Conservation (phyloP, 2,797 vertebrate species). For the Melopsittacus undulatus region DNA sequence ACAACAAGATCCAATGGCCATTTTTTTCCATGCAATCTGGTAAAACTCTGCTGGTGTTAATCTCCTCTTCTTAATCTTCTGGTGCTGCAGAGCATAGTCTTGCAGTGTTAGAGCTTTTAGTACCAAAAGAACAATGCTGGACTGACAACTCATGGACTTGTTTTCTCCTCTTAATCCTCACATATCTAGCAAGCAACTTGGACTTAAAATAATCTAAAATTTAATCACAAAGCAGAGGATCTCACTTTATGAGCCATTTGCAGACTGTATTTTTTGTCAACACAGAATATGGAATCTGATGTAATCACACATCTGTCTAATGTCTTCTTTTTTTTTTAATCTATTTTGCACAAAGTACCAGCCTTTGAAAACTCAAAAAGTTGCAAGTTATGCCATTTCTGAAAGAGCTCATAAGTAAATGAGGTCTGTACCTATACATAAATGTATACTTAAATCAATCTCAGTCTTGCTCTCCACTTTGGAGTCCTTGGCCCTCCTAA, state of each 20-base stretch:
- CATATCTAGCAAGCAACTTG: neutral
- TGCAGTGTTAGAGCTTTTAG: neutral
- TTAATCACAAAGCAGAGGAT: neutral
- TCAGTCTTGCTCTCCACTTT: neutral
- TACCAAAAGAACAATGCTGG: neutral
- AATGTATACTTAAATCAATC: neutral
- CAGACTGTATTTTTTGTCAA: neutral
- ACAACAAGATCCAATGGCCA: neutral
- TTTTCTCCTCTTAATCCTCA: neutral
- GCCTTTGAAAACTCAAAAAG: neutral
- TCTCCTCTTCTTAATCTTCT: neutral
- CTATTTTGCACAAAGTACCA: neutral
- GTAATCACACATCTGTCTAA: neutral
- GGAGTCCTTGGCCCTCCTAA: neutral
- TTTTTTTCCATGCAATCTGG: neutral
- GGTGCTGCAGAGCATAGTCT: neutral
- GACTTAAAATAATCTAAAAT: neutral
- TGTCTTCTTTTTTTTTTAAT: neutral
- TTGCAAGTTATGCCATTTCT: neutral
- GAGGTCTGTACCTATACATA: neutral
- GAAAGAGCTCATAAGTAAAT: neutral
- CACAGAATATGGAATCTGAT: neutral
- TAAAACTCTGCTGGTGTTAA: neutral
- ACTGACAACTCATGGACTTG: neutral
- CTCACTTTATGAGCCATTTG: neutral